phyloP scores from a whole-genome alignment of 2,888 invertebrate species.

The Papilio gigon region DNA sequence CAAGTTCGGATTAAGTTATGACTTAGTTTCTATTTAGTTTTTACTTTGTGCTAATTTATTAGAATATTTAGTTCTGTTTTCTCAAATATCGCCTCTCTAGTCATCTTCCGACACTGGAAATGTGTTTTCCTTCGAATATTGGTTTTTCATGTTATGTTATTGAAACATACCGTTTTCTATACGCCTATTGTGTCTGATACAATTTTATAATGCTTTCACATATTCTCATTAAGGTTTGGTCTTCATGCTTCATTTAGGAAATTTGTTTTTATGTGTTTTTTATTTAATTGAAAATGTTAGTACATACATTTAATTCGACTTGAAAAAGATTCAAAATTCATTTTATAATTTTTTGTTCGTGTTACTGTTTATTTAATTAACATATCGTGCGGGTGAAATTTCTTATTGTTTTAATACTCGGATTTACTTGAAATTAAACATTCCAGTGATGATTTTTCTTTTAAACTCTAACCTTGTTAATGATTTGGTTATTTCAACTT shows the following conservation, averaged over 20 bases:
- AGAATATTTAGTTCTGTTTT: constrained; percentile 64
- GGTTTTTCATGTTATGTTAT: constrained; percentile 35
- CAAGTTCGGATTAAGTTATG: constrained; percentile 64
- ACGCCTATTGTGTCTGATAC: neutral
- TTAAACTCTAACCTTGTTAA: constrained; percentile 37
- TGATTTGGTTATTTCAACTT: constrained; percentile 35
- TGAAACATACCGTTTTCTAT: constrained; percentile 21
- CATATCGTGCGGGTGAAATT: neutral
- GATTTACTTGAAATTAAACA: constrained; percentile 28
- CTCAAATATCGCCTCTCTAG: constrained; percentile 65
- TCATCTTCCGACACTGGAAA: constrained; percentile 63
- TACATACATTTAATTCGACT: neutral
- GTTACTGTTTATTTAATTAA: neutral
- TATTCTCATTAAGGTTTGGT: neutral
- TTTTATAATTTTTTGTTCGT: neutral
- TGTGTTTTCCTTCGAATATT: constrained; percentile 48
- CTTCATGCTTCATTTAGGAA: neutral
- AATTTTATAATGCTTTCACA: neutral
- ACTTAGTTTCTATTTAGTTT: constrained; percentile 60
- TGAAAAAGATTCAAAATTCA: neutral
- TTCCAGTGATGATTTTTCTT: constrained; percentile 49
- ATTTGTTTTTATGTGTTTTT: neutral
- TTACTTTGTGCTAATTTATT: constrained; percentile 57
- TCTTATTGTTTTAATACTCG: constrained; percentile 10
- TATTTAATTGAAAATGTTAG: constrained; percentile 1